phyloP scores from a whole-genome alignment of 2,888 invertebrate genomes.

The Lasioglossum pauxillum region DNA sequence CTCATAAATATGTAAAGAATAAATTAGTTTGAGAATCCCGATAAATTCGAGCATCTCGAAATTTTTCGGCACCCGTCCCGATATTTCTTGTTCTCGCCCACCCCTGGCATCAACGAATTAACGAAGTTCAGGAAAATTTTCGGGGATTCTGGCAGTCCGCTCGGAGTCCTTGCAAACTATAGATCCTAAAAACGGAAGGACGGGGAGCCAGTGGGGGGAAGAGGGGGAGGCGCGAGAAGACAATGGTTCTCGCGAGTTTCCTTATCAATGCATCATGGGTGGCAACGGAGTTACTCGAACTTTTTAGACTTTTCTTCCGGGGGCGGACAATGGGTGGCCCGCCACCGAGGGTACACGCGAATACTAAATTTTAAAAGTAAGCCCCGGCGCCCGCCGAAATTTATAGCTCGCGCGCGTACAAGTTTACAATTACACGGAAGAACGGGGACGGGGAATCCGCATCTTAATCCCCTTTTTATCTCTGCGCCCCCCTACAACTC shows the following conservation, averaged over 20 bases:
- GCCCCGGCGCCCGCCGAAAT: slow-evolving; percentile 61
- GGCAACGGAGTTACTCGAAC: slow-evolving; percentile 60
- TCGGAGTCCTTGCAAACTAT: not conserved
- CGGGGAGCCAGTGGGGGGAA: not conserved
- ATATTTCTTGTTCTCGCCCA: too few relatives aligned
- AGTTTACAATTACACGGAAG: slow-evolving; percentile 73
- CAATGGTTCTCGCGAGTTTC: slow-evolving; percentile 51
- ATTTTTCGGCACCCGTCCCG: too few relatives aligned
- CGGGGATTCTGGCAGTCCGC: not conserved
- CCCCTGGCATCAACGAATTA: not conserved
- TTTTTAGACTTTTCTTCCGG: slow-evolving; percentile 64
- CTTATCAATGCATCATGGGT: slow-evolving; percentile 67
- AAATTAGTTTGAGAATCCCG: too few relatives aligned
- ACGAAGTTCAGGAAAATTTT: not conserved
- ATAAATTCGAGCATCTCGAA: too few relatives aligned
- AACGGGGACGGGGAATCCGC: slow-evolving; percentile 56
- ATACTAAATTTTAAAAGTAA: slow-evolving; percentile 72
- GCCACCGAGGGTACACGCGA: slow-evolving; percentile 59
- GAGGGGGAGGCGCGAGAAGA: slow-evolving; percentile 19
- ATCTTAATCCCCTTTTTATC: slow-evolving; percentile 66
- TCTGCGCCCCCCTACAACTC: slow-evolving; percentile 7
- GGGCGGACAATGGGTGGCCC: slow-evolving; percentile 54
- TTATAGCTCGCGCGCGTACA: slow-evolving; percentile 64
- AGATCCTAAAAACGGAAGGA: slow-evolving; percentile 3
- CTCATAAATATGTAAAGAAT: too few relatives aligned